Percentiles rank a stretch among this genome's conserved stretches.
These are phyloP conservation scores for Drosophila quinaria DNA, from an alignment of 2,888 invertebrate genomes.

Conservation along the genomic window DNA sequence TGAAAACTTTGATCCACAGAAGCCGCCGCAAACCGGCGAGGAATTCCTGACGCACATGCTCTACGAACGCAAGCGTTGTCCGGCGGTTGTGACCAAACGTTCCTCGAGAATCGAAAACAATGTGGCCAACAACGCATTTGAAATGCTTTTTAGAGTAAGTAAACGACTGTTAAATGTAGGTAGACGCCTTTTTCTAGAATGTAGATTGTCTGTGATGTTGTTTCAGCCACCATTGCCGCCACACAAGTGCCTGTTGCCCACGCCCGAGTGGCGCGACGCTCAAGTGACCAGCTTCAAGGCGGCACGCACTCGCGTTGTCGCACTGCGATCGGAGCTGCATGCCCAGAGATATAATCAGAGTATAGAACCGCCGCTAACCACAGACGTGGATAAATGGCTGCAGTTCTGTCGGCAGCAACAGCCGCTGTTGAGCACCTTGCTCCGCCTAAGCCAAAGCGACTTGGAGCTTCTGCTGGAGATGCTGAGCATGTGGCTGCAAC, in stretches of 20 bases:
- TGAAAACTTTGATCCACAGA: slow-evolving; percentile 81
- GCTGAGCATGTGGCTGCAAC: slow-evolving; percentile 79
- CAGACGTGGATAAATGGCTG: slow-evolving; percentile 74
- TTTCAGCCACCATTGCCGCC: slow-evolving; percentile 48
- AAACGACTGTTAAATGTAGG: not conserved
- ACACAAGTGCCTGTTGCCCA: slow-evolving; percentile 76
- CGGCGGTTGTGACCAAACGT: slow-evolving; percentile 81
- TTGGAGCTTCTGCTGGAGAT: slow-evolving; percentile 83
- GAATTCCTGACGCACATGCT: slow-evolving; percentile 84
- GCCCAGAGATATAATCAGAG: slow-evolving; percentile 53
- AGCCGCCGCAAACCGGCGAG: slow-evolving; percentile 81
- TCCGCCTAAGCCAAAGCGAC: slow-evolving; percentile 81
- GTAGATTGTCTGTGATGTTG: not conserved
- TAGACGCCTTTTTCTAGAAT: not conserved
- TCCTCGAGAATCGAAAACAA: slow-evolving; percentile 36
- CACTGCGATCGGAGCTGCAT: slow-evolving; percentile 60
- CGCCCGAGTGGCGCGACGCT: slow-evolving; percentile 82
- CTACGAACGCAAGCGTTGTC: slow-evolving; percentile 84
- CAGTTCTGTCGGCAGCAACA: slow-evolving; percentile 77
- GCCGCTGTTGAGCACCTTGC: slow-evolving; percentile 80
- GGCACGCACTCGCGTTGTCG: slow-evolving; percentile 65
- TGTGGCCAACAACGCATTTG: slow-evolving; percentile 13
- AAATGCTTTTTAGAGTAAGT: slow-evolving; percentile 50
- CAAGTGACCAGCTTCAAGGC: slow-evolving; percentile 80
- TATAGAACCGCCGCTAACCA: slow-evolving; percentile 67